Percentiles rank a stretch among this genome's conserved stretches.
phyloP scores from a whole-genome alignment of 2,113 vertebrate species.

The Benitochromis conjunctus region DNA sequence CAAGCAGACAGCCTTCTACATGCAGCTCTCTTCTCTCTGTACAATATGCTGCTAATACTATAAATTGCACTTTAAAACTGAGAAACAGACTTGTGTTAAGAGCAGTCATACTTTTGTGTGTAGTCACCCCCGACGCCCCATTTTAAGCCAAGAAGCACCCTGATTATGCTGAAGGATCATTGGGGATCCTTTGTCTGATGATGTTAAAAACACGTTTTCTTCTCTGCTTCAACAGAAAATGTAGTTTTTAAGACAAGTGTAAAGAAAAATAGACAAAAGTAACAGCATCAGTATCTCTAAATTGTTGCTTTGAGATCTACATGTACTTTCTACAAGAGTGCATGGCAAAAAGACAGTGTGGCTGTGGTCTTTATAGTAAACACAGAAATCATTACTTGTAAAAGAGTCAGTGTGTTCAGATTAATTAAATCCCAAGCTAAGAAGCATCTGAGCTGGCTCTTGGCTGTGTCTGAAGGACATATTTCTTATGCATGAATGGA shows the following conservation, averaged over 20 bases:
- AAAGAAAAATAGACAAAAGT: neutral
- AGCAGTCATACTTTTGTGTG: neutral
- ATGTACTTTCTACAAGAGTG: neutral
- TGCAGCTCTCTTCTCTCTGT: neutral
- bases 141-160: neutral
- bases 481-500: neutral
- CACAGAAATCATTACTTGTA: neutral
- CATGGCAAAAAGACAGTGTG: neutral
- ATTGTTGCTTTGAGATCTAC: neutral
- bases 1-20: neutral
- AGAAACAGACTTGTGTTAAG: neutral
- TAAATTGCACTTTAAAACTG: neutral
- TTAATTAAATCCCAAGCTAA: neutral
- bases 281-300: neutral
- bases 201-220: neutral
- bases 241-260: neutral
- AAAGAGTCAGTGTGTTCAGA: neutral
- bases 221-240: neutral
- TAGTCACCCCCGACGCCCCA: neutral
- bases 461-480: neutral
- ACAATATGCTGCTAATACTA: too few species aligned
- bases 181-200: neutral
- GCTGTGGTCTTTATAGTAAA: neutral
- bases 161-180: neutral
- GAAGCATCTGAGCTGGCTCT: neutral